Percentiles rank a stretch among this genome's conserved stretches.
These are phyloP conservation scores for Samia ricini DNA, from an alignment of 1,140 invertebrate genomes.

Conservation along the genomic window DNA sequence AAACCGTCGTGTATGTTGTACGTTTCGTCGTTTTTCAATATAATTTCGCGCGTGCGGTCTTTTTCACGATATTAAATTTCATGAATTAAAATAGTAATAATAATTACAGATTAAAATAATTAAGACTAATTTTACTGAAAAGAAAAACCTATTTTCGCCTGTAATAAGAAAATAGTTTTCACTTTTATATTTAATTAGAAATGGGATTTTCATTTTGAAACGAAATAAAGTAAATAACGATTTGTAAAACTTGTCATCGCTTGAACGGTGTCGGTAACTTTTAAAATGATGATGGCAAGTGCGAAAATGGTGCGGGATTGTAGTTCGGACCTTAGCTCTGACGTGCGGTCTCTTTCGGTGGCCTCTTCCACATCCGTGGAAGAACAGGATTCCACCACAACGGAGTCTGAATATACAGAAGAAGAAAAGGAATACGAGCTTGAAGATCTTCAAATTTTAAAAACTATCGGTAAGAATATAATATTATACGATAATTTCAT, in stretches of 20 bases:
- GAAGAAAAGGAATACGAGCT: slow-evolving; percentile 84
- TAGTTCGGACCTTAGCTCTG: slow-evolving; percentile 72
- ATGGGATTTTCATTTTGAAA: slow-evolving; percentile 12
- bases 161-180: neutral
- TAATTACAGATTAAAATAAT: neutral
- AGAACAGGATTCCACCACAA: slow-evolving; percentile 72
- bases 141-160: neutral
- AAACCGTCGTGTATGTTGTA: slow-evolving; percentile 38
- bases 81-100: neutral
- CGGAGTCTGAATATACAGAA: slow-evolving; percentile 79
- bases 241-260: neutral
- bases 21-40: slow-evolving; percentile 27
- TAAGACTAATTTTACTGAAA: neutral
- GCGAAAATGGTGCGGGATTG: slow-evolving; percentile 75
- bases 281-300: slow-evolving; percentile 76
- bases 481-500: neutral
- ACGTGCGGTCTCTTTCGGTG: slow-evolving; percentile 69
- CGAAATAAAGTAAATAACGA: slow-evolving; percentile 15
- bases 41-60: slow-evolving; percentile 33
- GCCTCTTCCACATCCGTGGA: slow-evolving; percentile 63
- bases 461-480: slow-evolving; percentile 86
- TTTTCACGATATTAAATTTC: slow-evolving; percentile 18
- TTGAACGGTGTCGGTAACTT: slow-evolving; percentile 1
- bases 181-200: slow-evolving; percentile 1
- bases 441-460: slow-evolving; percentile 88